Conservation (phyloP, 1,140 invertebrate species). For the Bombus picipes region DNA sequence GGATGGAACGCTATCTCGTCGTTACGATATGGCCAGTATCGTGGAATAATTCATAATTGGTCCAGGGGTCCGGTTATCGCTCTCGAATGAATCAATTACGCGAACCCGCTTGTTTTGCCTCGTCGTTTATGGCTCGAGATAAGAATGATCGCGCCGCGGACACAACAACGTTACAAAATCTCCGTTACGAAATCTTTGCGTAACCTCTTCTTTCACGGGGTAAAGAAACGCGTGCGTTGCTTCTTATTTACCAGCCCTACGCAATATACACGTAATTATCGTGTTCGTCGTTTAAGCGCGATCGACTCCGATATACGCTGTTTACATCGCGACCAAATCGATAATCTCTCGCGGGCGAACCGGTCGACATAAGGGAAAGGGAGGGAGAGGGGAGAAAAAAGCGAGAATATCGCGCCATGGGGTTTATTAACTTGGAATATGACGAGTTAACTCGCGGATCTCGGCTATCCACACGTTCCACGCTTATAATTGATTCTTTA, state of each 20-base stretch:
- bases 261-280: conserved; percentile 15
- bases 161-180: conserved; percentile 70
- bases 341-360: not conserved
- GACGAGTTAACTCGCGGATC: conserved; percentile 15
- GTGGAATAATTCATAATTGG: conserved; percentile 55
- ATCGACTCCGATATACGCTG: not conserved
- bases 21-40: conserved; percentile 27
- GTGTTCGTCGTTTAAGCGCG: not conserved
- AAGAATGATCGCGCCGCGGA: conserved; percentile 24
- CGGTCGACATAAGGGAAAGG: not conserved
- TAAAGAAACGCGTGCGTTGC: not conserved
- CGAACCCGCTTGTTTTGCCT: conserved; percentile 46
- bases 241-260: conserved; percentile 20
- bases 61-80: conserved; percentile 38
- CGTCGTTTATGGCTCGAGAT: conserved; percentile 35
- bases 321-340: conserved; percentile 36
- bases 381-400: not conserved
- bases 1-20: not conserved
- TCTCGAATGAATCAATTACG: conserved; percentile 60
- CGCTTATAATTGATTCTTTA: not conserved
- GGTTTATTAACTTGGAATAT: conserved; percentile 36
- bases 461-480: not conserved
- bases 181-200: conserved; percentile 61
- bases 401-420: not conserved
- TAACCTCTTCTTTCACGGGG: conserved; percentile 15